Conservation (phyloP, 2,797 vertebrate genomes). For the Gobionotothen gibberifrons region DNA sequence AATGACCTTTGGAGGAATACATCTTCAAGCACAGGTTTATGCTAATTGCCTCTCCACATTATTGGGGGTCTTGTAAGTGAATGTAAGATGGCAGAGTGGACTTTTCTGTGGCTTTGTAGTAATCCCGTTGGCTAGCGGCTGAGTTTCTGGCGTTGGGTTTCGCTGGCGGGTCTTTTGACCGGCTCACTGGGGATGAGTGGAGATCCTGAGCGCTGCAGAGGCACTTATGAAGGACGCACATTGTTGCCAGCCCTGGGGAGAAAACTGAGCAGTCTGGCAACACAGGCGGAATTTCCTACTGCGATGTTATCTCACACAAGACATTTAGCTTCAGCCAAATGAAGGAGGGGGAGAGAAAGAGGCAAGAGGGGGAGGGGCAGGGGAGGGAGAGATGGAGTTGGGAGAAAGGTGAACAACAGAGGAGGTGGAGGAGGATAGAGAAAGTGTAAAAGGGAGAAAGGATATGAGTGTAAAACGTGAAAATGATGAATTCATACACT, state of each 20-base stretch:
- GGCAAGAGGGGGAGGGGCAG: neutral
- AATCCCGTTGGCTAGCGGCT: constrained; percentile 52
- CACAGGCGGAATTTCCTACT: constrained; percentile 82
- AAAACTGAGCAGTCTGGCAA: constrained; percentile 83
- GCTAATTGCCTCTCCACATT: constrained; percentile 16
- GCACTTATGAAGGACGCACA: constrained; percentile 79
- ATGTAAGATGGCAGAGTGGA: constrained; percentile 4
- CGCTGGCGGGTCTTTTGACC: constrained; percentile 70
- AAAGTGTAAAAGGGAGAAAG: neutral
- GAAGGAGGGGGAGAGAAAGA: constrained; percentile 33
- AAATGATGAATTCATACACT: neutral
- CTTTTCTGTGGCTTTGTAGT: constrained; percentile 44
- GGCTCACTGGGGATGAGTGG: constrained; percentile 70
- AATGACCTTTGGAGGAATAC: no score
- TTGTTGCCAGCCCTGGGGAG: constrained; percentile 79
- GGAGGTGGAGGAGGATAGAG: constrained; percentile 1
- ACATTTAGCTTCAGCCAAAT: constrained; percentile 79
- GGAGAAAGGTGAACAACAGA: constrained; percentile 6
- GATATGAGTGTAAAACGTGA: neutral
- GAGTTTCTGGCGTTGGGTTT: constrained; percentile 62
- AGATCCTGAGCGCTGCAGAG: constrained; percentile 63
- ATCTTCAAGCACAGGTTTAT: neutral
- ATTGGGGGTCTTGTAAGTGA: neutral
- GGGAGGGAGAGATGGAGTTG: constrained; percentile 10
- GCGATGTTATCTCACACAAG: constrained; percentile 82